These are phyloP conservation scores for Cervus canadensis DNA, from an alignment of 2,113 vertebrate species.

Conservation along the genomic window DNA sequence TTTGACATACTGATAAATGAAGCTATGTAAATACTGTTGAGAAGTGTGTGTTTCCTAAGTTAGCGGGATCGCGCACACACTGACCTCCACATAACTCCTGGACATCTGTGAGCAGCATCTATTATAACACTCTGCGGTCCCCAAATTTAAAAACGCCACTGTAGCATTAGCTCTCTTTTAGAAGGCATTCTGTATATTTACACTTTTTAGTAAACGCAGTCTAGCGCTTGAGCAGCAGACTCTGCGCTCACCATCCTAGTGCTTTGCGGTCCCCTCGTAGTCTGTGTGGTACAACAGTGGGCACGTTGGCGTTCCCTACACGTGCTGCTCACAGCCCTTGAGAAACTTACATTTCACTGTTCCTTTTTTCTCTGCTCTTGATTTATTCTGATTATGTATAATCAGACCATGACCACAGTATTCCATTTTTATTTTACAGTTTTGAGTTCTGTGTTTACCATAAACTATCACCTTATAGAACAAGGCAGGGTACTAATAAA, in stretches of 20 bases:
- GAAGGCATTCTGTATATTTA: background rate
- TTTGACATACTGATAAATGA: background rate
- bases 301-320: background rate
- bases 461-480: constrained; percentile 12
- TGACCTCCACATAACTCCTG: background rate
- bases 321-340: background rate
- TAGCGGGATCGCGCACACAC: background rate
- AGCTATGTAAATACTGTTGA: background rate
- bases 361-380: background rate
- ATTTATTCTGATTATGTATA: background rate
- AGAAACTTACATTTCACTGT: background rate
- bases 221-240: background rate
- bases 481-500: background rate
- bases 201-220: background rate
- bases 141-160: background rate
- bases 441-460: background rate
- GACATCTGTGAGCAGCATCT: background rate
- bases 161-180: background rate
- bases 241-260: background rate
- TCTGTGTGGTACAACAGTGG: background rate
- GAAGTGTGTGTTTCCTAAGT: background rate
- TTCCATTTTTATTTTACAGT: background rate
- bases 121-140: too few relatives aligned
- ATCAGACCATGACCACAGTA: background rate
- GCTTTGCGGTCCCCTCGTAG: background rate